Conservation (phyloP, 2,797 vertebrate genomes). For the Sandelia bainsii region DNA sequence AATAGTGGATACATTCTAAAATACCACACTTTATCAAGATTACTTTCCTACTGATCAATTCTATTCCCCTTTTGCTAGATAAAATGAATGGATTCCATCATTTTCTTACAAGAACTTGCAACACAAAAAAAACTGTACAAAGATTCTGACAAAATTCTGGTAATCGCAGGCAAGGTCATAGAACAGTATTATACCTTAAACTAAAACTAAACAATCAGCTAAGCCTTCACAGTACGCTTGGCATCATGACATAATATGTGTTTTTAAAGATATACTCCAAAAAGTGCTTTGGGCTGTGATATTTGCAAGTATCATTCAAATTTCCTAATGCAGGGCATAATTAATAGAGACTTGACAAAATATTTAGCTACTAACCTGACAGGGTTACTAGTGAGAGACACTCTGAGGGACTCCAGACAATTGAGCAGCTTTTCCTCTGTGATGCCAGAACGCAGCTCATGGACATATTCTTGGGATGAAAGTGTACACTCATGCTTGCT, state of each 20-base stretch:
- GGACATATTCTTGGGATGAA: conserved; percentile 98
- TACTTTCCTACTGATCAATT: no score
- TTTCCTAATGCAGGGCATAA: not conserved
- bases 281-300: not conserved
- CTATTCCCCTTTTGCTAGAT: not conserved
- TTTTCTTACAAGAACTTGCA: no score
- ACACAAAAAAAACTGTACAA: no score
- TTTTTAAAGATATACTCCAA: not conserved
- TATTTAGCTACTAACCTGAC: conserved; percentile 89
- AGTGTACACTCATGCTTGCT: conserved; percentile 97
- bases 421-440: conserved; percentile 96
- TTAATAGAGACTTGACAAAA: conserved; percentile 1
- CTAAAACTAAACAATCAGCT: not conserved
- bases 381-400: conserved; percentile 98
- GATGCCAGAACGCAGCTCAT: conserved; percentile 96
- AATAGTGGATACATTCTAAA: not conserved
- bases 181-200: no score
- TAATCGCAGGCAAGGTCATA: no score
- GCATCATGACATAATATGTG: not conserved
- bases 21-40: no score
- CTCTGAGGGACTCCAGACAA: conserved; percentile 96
- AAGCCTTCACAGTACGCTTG: not conserved
- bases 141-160: no score
- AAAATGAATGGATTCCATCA: no score
- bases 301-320: not conserved